Evolutionary conservation across 2,113 vertebrate species (phyloP), one percentile per base, ranked within the genome.

Genomic region (Solea senegalensis): DNA sequence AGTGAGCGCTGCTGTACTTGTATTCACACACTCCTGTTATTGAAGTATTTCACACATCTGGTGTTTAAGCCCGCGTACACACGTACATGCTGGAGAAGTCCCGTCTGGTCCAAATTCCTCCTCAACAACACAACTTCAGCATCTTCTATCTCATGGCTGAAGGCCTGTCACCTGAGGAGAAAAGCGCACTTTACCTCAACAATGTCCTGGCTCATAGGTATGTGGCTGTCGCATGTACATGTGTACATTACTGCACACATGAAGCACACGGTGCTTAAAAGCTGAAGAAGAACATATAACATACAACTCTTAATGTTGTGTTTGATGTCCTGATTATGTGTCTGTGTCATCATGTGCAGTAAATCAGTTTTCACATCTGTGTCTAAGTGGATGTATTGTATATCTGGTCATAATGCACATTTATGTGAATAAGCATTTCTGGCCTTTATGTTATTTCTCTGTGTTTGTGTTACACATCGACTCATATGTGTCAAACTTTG

Each of bases 81-180:
- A 92, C 95, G 0, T 96, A 97, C 64, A 96, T 98, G 95, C 91
- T 98, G 90, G 96, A 98, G 92, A 99, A 96, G 90, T 93, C 95
- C 26, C 94, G 95, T 46, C 91, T 97, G 8, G 65, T 95, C 81
- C 85, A 80, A 28, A 92, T 91, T 16, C 91, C 91, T 59, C 89
- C 87, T 59, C 94, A 94, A 40, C 96, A 99, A 77, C 93, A 93
- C 78, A 97, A 92, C 86, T 99, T 98, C 78, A 93, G 90, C 84
- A 84, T 99, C 84, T 97, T 99, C 92, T 94, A 95, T 82, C 83
- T 96, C 89, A 90, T 99, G 94, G 94, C 95, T 86, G 96, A 98
- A 58, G 96, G 96, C 2, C 75, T 97, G 56, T 94, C 95, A 16
- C 72, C 93, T 5, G 96, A 98, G 72, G 96, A 98, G 83, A 97